phyloP scores from a whole-genome alignment of 2,113 vertebrate genomes.

The Ammospiza nelsoni region DNA sequence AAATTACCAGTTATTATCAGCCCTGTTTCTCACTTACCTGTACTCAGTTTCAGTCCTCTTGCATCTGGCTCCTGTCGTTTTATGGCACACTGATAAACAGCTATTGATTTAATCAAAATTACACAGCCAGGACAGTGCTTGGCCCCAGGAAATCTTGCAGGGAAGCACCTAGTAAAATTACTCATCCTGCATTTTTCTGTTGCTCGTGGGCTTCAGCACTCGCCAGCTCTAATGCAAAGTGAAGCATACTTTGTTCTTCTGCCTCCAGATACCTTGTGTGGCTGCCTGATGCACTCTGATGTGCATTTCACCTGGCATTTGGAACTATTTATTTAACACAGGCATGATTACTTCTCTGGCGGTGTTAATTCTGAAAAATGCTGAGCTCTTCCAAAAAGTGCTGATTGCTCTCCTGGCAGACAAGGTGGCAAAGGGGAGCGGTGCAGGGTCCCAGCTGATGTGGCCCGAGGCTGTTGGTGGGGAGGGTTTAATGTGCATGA shows the following conservation, averaged over 20 bases:
- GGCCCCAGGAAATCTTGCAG: constrained; percentile 30
- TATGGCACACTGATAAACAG: neutral
- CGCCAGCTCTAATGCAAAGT: constrained; percentile 54
- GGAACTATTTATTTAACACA: constrained; percentile 51
- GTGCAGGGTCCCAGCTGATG: constrained; percentile 6
- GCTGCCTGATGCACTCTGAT: constrained; percentile 51
- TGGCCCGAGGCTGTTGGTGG: constrained; percentile 7
- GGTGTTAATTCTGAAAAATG: constrained; percentile 14
- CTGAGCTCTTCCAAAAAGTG: constrained; percentile 19
- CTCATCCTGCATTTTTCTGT: constrained; percentile 57
- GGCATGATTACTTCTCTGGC: neutral
- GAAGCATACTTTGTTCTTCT: constrained; percentile 65
- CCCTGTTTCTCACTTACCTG: neutral
- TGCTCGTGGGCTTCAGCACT: constrained; percentile 48
- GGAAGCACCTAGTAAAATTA: constrained; percentile 54
- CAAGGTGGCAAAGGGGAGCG: neutral
- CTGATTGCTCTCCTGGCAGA: neutral
- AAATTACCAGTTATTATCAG: neutral
- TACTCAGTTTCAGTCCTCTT: neutral
- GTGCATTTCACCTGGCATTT: constrained; percentile 73
- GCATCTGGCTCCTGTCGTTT: constrained; percentile 43
- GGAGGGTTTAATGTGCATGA: neutral
- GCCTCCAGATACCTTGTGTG: constrained; percentile 65
- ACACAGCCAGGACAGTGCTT: neutral
- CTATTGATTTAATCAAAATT: constrained; percentile 33